Evolutionary conservation across 1,140 invertebrate genomes (phyloP).

Genomic region (Diploscapter pachys): DNA sequence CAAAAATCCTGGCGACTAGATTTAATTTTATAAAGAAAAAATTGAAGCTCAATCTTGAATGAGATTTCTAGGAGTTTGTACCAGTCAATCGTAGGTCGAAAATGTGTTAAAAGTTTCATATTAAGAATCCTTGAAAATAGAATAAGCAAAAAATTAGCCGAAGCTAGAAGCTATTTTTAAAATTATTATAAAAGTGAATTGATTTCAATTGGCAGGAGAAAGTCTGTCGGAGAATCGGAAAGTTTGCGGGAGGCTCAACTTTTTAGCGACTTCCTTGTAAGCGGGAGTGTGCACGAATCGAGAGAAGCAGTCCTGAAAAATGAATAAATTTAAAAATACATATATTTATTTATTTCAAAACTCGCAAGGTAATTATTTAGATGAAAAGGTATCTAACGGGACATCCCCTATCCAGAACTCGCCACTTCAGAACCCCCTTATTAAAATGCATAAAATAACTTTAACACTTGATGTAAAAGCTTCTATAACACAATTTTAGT

Average conservation of each 20-base stretch:
- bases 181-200: not conserved
- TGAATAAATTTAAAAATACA: not conserved
- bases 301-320: constrained; percentile 38
- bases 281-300: constrained; percentile 40
- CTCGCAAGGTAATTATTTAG: no score
- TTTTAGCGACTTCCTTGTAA: constrained; percentile 42
- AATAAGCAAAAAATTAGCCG: not conserved
- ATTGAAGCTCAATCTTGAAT: no score
- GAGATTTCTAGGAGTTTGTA: not conserved
- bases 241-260: constrained; percentile 38
- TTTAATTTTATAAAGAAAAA: no score
- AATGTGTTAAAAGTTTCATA: not conserved
- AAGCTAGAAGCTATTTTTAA: not conserved
- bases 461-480: no score
- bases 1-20: no score
- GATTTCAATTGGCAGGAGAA: not conserved
- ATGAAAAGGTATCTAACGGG: no score
- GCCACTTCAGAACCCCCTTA: no score
- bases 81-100: not conserved
- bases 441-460: no score
- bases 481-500: no score
- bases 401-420: no score
- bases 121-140: not conserved
- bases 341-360: no score
- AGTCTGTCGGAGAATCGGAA: constrained; percentile 36